Conservation (phyloP, 2,888 invertebrate genomes). For the Limulus polyphemus region DNA sequence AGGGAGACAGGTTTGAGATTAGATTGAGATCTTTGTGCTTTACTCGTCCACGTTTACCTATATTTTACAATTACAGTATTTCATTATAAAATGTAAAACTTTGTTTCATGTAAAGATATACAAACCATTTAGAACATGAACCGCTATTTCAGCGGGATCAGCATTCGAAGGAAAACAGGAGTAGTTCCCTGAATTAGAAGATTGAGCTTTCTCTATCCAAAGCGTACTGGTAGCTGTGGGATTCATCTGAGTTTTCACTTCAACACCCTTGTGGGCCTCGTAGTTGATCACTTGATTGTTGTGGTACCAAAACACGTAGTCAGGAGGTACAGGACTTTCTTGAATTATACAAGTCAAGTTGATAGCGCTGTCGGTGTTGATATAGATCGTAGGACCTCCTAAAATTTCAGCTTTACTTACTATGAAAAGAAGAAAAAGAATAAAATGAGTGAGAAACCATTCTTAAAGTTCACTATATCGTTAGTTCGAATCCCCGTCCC, state of each 20-base stretch:
- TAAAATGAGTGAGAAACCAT: no score
- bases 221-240: conserved; percentile 73
- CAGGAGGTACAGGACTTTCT: conserved; percentile 75
- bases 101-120: no score
- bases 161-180: conserved; percentile 75
- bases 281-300: conserved; percentile 80
- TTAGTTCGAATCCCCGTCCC: no score
- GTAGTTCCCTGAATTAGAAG: conserved; percentile 46
- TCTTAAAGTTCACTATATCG: no score
- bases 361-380: conserved; percentile 84
- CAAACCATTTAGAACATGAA: conserved; percentile 68
- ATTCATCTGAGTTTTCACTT: conserved; percentile 76
- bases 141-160: conserved; percentile 64
- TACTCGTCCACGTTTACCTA: no score
- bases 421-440: conserved; percentile 31
- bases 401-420: conserved; percentile 85
- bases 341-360: conserved; percentile 83
- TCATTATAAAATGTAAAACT: no score
- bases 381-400: conserved; percentile 80
- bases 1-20: no score
- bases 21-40: no score
- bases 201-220: conserved; percentile 36
- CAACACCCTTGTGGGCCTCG: conserved; percentile 72
- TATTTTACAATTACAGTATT: no score
- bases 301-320: conserved; percentile 76